Evolutionary conservation across 2,797 vertebrate species (phyloP), one percentile per base, ranked within the genome.

Genomic region (Linurgus olivaceus): DNA sequence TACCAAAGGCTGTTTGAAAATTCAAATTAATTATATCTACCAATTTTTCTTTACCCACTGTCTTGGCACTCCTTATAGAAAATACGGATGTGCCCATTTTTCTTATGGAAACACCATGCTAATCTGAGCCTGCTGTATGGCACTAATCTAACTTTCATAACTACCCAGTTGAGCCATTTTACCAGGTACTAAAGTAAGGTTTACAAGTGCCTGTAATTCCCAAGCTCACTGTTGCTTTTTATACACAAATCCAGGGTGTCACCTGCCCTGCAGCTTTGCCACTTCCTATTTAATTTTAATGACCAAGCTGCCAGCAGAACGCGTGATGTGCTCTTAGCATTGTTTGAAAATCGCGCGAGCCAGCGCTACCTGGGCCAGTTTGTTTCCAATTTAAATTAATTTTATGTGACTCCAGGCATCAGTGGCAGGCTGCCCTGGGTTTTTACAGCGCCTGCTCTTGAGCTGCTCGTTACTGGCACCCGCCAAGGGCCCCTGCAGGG

Each of bases 321-420:
- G 24, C 6, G 0, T 70, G 76, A 86, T 47, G 48, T 0, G 1
- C 74, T 90, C 93, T 47, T 51, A 54, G 23, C 28, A 0, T 37
- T 9, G 63, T 71, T 86, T 93, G 91, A 63, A 91, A 88, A 87
- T 63, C 9, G 1, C 81, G 79, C 17, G 15, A 94, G 31, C 31
- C 52, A 15, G 74, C 38, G 28, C 87, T 93, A 94, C 93, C 82
- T 20, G 5, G 87, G 76, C 90, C 76, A 74, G 90, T 92, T 94
- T 93, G 93, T 92, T 96, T 96, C 94, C 88, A 95, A 94, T 96
- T 96, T 90, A 95, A 95, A 94, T 95, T 96, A 96, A 94, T 94
- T 96, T 94, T 96, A 94, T 88, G 90, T 93, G 96, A 92, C 91
- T 95, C 77, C 88, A 96, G 95, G 95, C 94, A 92, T 81, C 88